Percentiles rank a stretch among this genome's conserved stretches.
Evolutionary conservation across 2,113 vertebrate species (phyloP).

Genomic region (Calypte anna): DNA sequence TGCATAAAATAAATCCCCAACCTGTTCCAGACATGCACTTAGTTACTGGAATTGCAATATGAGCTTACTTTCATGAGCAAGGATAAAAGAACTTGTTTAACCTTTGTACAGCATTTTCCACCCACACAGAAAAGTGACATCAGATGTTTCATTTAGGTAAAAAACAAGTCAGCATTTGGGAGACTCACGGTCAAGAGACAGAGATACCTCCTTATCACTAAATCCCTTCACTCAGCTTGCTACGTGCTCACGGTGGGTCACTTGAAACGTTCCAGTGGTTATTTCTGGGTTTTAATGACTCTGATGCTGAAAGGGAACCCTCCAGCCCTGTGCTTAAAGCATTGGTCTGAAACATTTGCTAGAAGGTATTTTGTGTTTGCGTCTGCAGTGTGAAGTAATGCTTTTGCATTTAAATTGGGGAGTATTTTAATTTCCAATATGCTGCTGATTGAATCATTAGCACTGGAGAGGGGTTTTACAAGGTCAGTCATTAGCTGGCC

Average conservation of each 20-base stretch:
- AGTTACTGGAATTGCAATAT: slow-evolving; percentile 55
- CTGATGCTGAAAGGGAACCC: background rate
- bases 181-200: slow-evolving; percentile 2
- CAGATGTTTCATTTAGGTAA: slow-evolving; percentile 28
- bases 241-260: background rate
- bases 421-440: background rate
- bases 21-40: slow-evolving; percentile 26
- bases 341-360: background rate
- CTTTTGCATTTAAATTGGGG: background rate
- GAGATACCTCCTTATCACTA: slow-evolving; percentile 18
- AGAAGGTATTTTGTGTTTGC: background rate
- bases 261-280: background rate
- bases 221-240: background rate
- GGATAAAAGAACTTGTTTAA: slow-evolving; percentile 63
- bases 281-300: background rate
- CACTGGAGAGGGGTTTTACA: background rate
- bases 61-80: slow-evolving; percentile 44
- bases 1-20: slow-evolving; percentile 35
- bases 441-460: background rate
- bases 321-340: background rate
- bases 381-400: background rate
- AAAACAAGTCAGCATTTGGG: slow-evolving; percentile 69
- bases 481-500: background rate
- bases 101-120: slow-evolving; percentile 63
- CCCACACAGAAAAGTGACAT: slow-evolving; percentile 39